Conservation (phyloP, 2,888 invertebrate genomes). For the Eledona agricola region DNA sequence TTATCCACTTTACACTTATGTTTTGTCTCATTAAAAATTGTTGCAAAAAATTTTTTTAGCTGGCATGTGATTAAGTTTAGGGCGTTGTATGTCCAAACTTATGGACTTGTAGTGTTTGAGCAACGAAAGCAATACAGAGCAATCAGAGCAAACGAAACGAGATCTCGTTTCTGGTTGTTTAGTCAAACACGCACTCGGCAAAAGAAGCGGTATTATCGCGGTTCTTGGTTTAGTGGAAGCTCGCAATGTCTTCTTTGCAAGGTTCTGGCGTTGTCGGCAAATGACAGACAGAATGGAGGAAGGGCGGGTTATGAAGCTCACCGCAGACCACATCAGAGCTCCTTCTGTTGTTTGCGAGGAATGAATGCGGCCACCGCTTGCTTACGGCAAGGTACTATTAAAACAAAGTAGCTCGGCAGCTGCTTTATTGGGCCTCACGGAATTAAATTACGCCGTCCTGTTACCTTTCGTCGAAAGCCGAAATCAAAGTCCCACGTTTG, state of each 20-base stretch:
- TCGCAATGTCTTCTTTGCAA: conserved; percentile 17
- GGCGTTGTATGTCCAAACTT: no score
- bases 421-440: conserved; percentile 34
- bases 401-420: conserved; percentile 37
- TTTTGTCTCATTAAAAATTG: no score
- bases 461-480: conserved; percentile 22
- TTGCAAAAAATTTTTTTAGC: no score
- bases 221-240: conserved; percentile 21
- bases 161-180: conserved; percentile 19
- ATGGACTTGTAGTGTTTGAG: no score
- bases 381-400: conserved; percentile 50
- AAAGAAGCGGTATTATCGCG: conserved; percentile 28
- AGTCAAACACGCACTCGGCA: conserved; percentile 24
- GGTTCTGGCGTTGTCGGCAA: conserved; percentile 39
- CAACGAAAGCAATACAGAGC: conserved; percentile 12
- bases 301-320: conserved; percentile 58
- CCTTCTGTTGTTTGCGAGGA: conserved; percentile 55
- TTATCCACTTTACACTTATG: no score
- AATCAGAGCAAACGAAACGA: conserved; percentile 7
- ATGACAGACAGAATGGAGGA: conserved; percentile 57
- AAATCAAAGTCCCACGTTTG: conserved; percentile 19
- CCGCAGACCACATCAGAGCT: conserved; percentile 61
- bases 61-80: no score
- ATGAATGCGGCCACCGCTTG: conserved; percentile 49
- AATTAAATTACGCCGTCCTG: conserved; percentile 33